Conservation (phyloP, 2,888 invertebrate genomes). For the Apotomis turbidana region DNA sequence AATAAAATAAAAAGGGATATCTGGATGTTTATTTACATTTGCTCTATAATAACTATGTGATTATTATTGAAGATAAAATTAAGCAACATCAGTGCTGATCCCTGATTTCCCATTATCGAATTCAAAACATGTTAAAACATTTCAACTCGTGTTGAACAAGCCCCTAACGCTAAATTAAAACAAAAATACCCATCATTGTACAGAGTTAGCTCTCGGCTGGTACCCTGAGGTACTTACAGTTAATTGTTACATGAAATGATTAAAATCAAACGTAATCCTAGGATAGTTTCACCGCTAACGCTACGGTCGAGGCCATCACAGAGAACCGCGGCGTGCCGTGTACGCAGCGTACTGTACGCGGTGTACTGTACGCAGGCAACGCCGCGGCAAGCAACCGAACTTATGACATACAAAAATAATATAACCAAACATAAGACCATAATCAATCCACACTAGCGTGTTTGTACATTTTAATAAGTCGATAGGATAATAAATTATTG, state of each 20-base stretch:
- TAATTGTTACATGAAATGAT: slow-evolving; percentile 56
- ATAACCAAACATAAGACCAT: slow-evolving; percentile 40
- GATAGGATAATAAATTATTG: slow-evolving; percentile 50
- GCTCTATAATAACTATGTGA: slow-evolving; percentile 78
- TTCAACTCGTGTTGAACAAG: slow-evolving; percentile 68
- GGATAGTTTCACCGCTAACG: slow-evolving; percentile 40
- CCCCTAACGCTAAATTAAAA: slow-evolving; percentile 72
- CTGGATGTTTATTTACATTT: slow-evolving; percentile 83
- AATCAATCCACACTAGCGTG: slow-evolving; percentile 51
- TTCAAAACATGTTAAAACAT: slow-evolving; percentile 76
- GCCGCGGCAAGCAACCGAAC: slow-evolving; percentile 21
- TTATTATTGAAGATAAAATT: slow-evolving; percentile 78
- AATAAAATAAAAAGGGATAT: slow-evolving; percentile 81
- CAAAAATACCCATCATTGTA: slow-evolving; percentile 75
- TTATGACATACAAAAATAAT: slow-evolving; percentile 30
- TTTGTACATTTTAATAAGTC: slow-evolving; percentile 64
- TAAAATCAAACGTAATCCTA: slow-evolving; percentile 53
- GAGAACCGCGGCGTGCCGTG: slow-evolving; percentile 46
- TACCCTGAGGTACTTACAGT: slow-evolving; percentile 59
- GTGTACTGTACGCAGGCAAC: not conserved
- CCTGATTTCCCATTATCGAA: slow-evolving; percentile 74
- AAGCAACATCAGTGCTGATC: slow-evolving; percentile 75
- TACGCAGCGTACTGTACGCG: too few relatives aligned
- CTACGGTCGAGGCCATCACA: slow-evolving; percentile 57
- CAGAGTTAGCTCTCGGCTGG: slow-evolving; percentile 67